Evolutionary conservation across 1,140 invertebrate genomes (phyloP), one percentile per base, ranked within the genome.

Genomic region (Pinna nobilis): DNA sequence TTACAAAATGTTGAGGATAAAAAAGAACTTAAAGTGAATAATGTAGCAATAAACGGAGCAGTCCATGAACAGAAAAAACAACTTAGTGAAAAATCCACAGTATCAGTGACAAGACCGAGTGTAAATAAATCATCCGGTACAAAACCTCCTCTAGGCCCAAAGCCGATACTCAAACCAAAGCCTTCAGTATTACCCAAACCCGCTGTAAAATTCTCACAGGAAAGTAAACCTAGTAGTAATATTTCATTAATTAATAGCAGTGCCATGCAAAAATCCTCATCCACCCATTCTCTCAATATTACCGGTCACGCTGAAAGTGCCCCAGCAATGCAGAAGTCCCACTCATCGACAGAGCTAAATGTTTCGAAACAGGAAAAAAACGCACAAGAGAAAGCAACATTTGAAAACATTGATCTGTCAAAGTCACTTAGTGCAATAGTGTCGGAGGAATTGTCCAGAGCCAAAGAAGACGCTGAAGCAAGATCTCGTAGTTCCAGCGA

Each of bases 81-180:
- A n/a, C n/a, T n/a, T n/a, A 44, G n/a, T 11, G 39, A 44, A 44
- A 44, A 9, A 11, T n/a, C 39, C n/a, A 44, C n/a, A 44, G 39
- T 44, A 11, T 9, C 9, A 11, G n/a, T n/a, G n/a, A 9, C 39
- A 44, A 44, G n/a, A n/a, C n/a, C 39, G 18, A 51, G 15, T 6
- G 44, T 64, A 47, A 20, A 39, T 37, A 47, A 59, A 59, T 15
- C 51, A 50, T 44, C 63, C 15, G 81, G 83, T 74, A 77, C 78
- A 37, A 83, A 82, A 72, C 84, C 83, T 49, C 64, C 76, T 37
- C 51, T 83, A 30, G 76, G 75, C 28, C 78, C 79, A 44, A 86
- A 83, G 51, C 84, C 84, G 44, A 51, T 61, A 2, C 41, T 84
- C 18, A 86, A 81, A 74, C 76, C 82, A 13, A 80, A 78, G 41